Evolutionary conservation across 1,140 invertebrate genomes (phyloP).

Genomic region (Drosophila kurseongensis): DNA sequence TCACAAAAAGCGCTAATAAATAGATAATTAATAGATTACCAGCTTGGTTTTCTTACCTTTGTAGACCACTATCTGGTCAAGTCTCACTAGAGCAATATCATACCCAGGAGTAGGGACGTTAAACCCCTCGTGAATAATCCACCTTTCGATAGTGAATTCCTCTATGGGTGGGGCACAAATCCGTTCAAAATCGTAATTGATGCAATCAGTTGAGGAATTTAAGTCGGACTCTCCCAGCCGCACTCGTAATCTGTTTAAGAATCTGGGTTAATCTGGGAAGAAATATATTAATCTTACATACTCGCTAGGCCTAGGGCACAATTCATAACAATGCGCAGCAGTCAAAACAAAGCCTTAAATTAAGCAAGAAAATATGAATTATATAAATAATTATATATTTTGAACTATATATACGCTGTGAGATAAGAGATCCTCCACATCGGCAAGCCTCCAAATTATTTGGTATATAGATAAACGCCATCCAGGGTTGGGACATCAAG

Average conservation of each 20-base stretch:
- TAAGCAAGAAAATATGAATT: too few relatives aligned
- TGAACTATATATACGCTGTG: background rate
- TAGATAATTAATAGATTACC: too few relatives aligned
- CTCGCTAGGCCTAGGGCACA: background rate
- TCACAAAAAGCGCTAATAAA: too few relatives aligned
- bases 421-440: slow-evolving; percentile 5
- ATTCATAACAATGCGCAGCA: slow-evolving; percentile 1
- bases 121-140: background rate
- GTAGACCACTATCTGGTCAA: background rate
- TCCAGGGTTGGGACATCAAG: slow-evolving; percentile 1
- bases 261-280: background rate
- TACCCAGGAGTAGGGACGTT: too few relatives aligned
- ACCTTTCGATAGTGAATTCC: background rate
- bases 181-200: background rate
- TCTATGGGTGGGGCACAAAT: slow-evolving; percentile 3
- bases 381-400: background rate
- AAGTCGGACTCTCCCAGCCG: slow-evolving; percentile 1
- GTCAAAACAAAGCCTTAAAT: slow-evolving; percentile 3
- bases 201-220: background rate
- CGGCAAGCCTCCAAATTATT: background rate
- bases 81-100: slow-evolving; percentile 3
- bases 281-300: background rate
- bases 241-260: background rate
- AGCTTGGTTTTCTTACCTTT: background rate
- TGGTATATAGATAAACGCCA: background rate